phyloP scores from a whole-genome alignment of 2,113 vertebrate species.

The Melanerpes formicivorus region DNA sequence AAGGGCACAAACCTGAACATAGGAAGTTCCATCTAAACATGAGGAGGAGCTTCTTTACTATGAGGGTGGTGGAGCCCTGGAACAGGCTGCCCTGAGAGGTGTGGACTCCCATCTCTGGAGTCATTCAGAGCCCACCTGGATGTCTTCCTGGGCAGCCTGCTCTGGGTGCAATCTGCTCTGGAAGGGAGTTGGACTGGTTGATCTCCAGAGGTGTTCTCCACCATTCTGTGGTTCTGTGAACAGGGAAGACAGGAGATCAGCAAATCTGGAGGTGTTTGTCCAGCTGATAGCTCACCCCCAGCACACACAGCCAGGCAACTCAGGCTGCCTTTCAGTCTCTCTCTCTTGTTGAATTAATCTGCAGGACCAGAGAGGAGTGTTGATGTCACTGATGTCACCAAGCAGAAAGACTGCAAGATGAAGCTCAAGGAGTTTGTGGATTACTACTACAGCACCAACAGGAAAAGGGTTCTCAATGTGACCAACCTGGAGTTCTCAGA shows the following conservation, averaged over 20 bases:
- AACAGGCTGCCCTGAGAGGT: too few species aligned
- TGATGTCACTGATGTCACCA: slow-evolving; percentile 95
- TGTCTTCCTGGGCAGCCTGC: too few species aligned
- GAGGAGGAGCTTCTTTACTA: too few species aligned
- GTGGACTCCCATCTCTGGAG: too few species aligned
- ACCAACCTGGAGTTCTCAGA: slow-evolving; percentile 96
- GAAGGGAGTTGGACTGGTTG: too few species aligned
- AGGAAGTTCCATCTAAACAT: too few species aligned
- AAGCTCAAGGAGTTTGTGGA: slow-evolving; percentile 98
- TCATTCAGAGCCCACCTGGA: too few species aligned
- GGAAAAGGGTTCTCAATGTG: slow-evolving; percentile 94
- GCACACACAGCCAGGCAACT: not conserved
- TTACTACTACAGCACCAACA: slow-evolving; percentile 97
- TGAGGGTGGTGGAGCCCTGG: too few species aligned
- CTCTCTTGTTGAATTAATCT: not conserved
- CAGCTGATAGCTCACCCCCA: not conserved
- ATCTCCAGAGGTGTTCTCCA: too few species aligned
- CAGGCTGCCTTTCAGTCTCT: not conserved
- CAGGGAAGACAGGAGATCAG: not conserved
- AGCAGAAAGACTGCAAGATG: slow-evolving; percentile 96
- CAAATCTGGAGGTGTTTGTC: not conserved
- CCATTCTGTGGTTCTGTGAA: too few species aligned
- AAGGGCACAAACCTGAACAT: too few species aligned
- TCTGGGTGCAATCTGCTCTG: too few species aligned
- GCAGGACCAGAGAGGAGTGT: slow-evolving; percentile 90